A percentile compares a stretch with the other conserved stretches of the same genome.
Conservation (phyloP, 2,113 vertebrate genomes). For the Limnothrissa miodon region DNA sequence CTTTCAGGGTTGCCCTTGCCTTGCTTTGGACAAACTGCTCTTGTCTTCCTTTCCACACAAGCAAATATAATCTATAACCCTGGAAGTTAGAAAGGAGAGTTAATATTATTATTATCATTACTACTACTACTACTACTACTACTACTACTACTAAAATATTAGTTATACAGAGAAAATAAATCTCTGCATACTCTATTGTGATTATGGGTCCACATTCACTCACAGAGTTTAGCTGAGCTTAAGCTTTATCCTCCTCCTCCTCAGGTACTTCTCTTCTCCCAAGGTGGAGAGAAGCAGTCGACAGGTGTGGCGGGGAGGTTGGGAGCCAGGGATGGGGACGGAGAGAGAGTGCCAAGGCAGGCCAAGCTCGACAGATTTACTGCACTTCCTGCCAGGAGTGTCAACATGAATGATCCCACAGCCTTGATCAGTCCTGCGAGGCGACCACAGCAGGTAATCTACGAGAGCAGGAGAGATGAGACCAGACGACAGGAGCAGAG, state of each 20-base stretch:
- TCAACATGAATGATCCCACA: conserved; percentile 8
- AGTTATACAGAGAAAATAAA: neutral
- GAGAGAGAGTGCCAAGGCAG: neutral
- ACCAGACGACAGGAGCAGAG: neutral
- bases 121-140: too few species aligned
- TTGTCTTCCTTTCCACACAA: neutral
- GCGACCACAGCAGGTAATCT: neutral
- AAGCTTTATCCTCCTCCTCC: neutral
- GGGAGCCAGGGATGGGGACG: neutral
- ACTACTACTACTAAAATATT: too few species aligned
- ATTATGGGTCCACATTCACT: neutral
- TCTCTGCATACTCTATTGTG: neutral
- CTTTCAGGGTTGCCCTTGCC: neutral
- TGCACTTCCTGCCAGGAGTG: neutral
- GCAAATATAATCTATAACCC: neutral
- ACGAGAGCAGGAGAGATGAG: neutral
- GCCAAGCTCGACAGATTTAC: neutral
- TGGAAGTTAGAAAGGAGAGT: neutral
- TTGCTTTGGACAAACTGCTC: neutral
- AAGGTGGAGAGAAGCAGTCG: neutral
- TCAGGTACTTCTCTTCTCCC: neutral
- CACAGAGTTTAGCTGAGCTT: neutral
- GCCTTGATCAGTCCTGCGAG: neutral
- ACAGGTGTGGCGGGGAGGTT: neutral
- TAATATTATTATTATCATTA: neutral